Conservation (phyloP, 2,888 invertebrate species). For the Ellobium chinense region DNA sequence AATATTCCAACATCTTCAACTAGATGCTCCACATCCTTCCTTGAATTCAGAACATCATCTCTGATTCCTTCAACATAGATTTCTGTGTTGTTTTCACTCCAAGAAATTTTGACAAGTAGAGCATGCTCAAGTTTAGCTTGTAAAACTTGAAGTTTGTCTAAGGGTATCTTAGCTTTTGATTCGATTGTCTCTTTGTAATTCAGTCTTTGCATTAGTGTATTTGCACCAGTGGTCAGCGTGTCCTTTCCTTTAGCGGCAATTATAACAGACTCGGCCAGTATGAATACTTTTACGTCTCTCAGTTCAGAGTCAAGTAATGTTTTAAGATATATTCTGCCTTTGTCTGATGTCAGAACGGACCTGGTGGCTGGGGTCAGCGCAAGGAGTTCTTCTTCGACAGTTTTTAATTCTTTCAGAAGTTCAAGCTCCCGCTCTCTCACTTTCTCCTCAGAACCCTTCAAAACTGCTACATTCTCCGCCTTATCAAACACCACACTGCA, state of each 20-base stretch:
- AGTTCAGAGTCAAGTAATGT: not conserved
- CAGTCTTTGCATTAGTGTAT: not conserved
- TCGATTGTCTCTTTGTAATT: not conserved
- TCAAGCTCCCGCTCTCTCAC: not conserved
- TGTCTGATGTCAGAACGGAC: not conserved
- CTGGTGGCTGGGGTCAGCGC: not conserved
- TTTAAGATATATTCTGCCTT: not conserved
- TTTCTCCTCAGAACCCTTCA: not conserved
- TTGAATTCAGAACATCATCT: slow-evolving; percentile 27
- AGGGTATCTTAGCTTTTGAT: not conserved
- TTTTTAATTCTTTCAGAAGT: not conserved
- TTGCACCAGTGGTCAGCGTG: not conserved
- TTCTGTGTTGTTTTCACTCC: not conserved
- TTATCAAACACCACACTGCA: too few relatives aligned
- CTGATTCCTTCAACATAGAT: slow-evolving; percentile 19
- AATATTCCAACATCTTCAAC: not conserved
- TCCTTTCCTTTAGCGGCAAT: not conserved
- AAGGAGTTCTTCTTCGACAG: not conserved
- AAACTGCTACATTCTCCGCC: too few relatives aligned
- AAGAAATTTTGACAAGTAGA: not conserved
- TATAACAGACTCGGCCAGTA: not conserved
- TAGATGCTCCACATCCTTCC: not conserved
- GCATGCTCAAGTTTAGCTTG: not conserved
- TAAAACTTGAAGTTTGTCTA: not conserved
- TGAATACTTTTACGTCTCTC: not conserved